These are phyloP conservation scores for Amiota minor DNA, from an alignment of 2,888 invertebrate species.

Conservation along the genomic window DNA sequence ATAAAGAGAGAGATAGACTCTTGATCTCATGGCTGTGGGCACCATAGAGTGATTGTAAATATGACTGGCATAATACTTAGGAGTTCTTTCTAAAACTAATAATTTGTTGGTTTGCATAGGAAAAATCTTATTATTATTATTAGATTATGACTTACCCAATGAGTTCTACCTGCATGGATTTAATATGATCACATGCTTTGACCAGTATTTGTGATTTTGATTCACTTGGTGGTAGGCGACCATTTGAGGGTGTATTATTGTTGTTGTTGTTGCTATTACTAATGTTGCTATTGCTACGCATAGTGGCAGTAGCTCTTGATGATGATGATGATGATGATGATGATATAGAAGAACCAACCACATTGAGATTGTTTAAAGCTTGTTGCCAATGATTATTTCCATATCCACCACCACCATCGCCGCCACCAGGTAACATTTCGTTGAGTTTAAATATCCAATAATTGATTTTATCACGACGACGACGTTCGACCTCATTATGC, in stretches of 20 bases:
- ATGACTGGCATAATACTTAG: no score
- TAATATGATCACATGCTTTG: conserved; percentile 95
- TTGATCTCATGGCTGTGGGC: no score
- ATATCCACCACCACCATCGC: conserved; percentile 7
- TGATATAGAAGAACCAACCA: neutral
- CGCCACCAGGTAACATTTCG: conserved; percentile 83
- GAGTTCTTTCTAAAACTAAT: no score
- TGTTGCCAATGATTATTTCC: neutral
- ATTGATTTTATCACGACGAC: conserved; percentile 96
- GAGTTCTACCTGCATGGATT: conserved; percentile 85
- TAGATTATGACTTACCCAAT: conserved; percentile 75
- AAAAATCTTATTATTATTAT: no score
- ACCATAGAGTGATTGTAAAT: no score
- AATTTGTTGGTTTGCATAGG: no score
- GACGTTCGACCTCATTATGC: conserved; percentile 95
- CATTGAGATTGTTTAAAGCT: neutral
- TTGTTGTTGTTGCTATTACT: conserved; percentile 13
- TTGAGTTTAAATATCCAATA: conserved; percentile 96
- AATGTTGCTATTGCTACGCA: conserved; percentile 19
- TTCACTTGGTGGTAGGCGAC: conserved; percentile 76
- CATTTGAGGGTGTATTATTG: conserved; percentile 45
- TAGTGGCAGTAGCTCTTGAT: neutral
- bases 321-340: neutral
- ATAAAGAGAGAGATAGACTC: no score
- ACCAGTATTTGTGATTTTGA: conserved; percentile 97